phyloP scores from a whole-genome alignment of 2,888 invertebrate species.

The Mystacides longicornis region DNA sequence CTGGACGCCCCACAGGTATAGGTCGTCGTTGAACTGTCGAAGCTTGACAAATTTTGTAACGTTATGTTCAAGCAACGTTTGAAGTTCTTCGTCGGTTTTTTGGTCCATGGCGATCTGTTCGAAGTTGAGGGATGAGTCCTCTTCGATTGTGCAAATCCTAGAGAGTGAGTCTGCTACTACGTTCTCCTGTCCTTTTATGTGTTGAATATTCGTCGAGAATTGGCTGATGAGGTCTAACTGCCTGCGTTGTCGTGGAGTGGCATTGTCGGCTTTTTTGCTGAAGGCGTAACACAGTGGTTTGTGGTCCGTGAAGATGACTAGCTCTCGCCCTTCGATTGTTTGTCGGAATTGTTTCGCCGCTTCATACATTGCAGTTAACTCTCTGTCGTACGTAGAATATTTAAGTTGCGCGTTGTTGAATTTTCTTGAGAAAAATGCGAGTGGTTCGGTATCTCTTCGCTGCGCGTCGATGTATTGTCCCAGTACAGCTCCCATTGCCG shows the following conservation, averaged over 20 bases:
- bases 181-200: constrained; percentile 31
- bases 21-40: too few species aligned
- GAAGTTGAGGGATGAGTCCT: not conserved
- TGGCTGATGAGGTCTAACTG: constrained; percentile 32
- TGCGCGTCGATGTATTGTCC: constrained; percentile 29
- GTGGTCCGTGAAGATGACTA: constrained; percentile 32
- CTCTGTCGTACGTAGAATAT: constrained; percentile 34
- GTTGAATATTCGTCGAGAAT: constrained; percentile 32
- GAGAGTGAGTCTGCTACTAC: constrained; percentile 32
- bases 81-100: not conserved
- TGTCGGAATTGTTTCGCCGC: constrained; percentile 32
- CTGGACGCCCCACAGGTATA: not conserved
- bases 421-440: constrained; percentile 34
- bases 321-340: constrained; percentile 33
- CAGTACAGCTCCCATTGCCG: constrained; percentile 33
- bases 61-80: not conserved
- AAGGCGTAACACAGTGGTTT: constrained; percentile 33
- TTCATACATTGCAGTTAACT: constrained; percentile 33
- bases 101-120: not conserved
- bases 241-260: constrained; percentile 31
- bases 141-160: constrained; percentile 18
- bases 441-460: constrained; percentile 29
- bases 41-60: not conserved
- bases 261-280: constrained; percentile 28
- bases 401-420: constrained; percentile 30